A percentile compares a stretch with the other conserved stretches of the same genome.
phyloP scores from a whole-genome alignment of 2,888 invertebrate species.

The Plemyria rubiginata region DNA sequence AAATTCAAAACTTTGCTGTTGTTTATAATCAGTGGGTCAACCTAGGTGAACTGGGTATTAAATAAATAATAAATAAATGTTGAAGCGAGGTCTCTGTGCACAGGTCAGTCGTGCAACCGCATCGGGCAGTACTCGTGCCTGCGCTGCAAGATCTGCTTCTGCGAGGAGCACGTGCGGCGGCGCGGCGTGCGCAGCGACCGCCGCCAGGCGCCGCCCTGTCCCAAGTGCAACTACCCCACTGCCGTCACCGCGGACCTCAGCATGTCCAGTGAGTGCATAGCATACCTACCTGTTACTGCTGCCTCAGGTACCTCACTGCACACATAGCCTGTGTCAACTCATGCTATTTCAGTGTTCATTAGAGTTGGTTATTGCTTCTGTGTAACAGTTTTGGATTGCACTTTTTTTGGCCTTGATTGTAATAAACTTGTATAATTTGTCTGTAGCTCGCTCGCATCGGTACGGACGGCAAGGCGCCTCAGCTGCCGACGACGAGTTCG shows the following conservation, averaged over 20 bases:
- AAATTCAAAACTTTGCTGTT: no score
- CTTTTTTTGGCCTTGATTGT: background rate
- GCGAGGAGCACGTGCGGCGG: slow-evolving; percentile 97
- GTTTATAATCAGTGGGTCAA: no score
- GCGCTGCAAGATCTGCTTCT: slow-evolving; percentile 97
- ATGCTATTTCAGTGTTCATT: no score
- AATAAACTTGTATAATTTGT: background rate
- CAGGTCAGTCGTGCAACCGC: slow-evolving; percentile 96
- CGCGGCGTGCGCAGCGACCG: slow-evolving; percentile 59
- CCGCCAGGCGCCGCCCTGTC: slow-evolving; percentile 88
- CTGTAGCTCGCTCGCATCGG: slow-evolving; percentile 92
- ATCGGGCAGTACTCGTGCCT: slow-evolving; percentile 97
- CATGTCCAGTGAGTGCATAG: slow-evolving; percentile 93
- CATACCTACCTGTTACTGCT: background rate
- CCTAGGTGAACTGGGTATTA: no score
- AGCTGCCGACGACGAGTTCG: slow-evolving; percentile 87
- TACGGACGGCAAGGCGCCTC: slow-evolving; percentile 93
- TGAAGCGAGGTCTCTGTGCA: background rate
- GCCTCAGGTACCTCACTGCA: no score
- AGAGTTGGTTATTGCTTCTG: no score
- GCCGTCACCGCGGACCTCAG: slow-evolving; percentile 96
- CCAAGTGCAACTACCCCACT: slow-evolving; percentile 97
- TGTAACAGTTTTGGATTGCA: no score
- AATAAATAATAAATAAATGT: no score
- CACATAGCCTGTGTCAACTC: no score